Evolutionary conservation across 2,888 invertebrate species (phyloP).

Genomic region (Cryptus viduatorius): DNA sequence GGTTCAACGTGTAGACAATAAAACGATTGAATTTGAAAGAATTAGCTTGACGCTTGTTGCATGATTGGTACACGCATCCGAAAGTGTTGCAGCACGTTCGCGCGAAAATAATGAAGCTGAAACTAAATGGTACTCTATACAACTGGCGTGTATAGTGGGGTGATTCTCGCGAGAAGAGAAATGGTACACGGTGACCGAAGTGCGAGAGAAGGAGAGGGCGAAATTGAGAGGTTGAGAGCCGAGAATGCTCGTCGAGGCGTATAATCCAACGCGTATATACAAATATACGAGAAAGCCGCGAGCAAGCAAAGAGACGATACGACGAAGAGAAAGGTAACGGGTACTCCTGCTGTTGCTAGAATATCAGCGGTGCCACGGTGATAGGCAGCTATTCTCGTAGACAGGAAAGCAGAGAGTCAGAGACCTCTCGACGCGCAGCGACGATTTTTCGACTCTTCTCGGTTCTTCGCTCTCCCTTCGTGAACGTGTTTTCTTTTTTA

Average conservation of each 20-base stretch:
- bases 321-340: conserved; percentile 1
- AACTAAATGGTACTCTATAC: conserved; percentile 18
- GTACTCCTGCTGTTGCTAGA: conserved; percentile 29
- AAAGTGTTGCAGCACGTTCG: conserved; percentile 3
- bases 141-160: not conserved
- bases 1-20: not conserved
- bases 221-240: conserved; percentile 24
- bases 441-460: conserved; percentile 54
- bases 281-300: conserved; percentile 5
- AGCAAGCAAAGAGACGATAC: conserved; percentile 19
- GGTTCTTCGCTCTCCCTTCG: conserved; percentile 12
- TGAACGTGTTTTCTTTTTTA: conserved; percentile 44
- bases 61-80: conserved; percentile 9
- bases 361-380: conserved; percentile 35
- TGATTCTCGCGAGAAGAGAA: not conserved
- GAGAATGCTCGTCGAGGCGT: conserved; percentile 34
- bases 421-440: conserved; percentile 34
- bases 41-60: conserved; percentile 1
- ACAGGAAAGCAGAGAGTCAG: not conserved
- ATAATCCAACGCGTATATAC: conserved; percentile 32
- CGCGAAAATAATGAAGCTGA: conserved; percentile 10
- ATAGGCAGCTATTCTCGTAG: conserved; percentile 22
- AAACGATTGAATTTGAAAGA: not conserved
- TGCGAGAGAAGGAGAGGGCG: conserved; percentile 3
- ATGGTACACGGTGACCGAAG: not conserved